Conservation (phyloP, 2,888 invertebrate genomes). For the Tanypteryx hageni region DNA sequence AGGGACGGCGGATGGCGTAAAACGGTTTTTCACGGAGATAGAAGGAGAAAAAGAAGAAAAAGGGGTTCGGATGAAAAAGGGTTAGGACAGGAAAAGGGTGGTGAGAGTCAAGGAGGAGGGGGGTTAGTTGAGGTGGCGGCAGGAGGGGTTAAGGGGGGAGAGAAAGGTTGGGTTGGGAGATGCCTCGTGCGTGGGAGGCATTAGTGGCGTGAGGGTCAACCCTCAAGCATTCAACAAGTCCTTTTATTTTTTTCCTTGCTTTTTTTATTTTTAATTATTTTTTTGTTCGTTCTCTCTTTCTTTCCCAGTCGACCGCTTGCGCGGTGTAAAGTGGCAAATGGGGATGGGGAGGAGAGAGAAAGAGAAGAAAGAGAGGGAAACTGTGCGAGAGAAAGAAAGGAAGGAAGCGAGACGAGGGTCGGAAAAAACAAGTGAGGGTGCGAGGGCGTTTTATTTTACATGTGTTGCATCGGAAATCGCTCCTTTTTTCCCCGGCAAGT, state of each 20-base stretch:
- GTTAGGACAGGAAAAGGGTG: background rate
- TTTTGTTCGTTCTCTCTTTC: conserved; percentile 1
- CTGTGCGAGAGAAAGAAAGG: background rate
- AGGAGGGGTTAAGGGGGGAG: background rate
- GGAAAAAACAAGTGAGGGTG: background rate
- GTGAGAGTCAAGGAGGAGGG: background rate
- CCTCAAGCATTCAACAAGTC: conserved; percentile 53
- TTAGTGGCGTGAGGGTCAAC: background rate
- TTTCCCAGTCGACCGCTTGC: conserved; percentile 5
- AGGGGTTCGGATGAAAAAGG: background rate
- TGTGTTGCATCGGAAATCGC: background rate
- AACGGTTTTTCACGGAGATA: background rate
- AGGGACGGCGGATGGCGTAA: background rate
- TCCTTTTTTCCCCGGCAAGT: too few species aligned
- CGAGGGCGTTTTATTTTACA: conserved; percentile 9
- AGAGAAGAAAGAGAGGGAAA: background rate
- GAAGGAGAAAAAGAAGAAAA: background rate
- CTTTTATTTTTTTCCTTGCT: conserved; percentile 21
- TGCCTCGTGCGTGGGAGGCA: background rate
- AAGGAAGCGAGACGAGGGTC: background rate
- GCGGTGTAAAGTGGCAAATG: background rate
- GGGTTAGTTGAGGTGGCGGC: background rate
- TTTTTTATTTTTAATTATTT: conserved; percentile 10
- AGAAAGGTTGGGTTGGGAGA: too few species aligned
- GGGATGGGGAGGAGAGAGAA: background rate